Percentiles rank a stretch among this genome's conserved stretches.
Conservation (phyloP, 2,113 vertebrate species). For the Lampris incognitus region DNA sequence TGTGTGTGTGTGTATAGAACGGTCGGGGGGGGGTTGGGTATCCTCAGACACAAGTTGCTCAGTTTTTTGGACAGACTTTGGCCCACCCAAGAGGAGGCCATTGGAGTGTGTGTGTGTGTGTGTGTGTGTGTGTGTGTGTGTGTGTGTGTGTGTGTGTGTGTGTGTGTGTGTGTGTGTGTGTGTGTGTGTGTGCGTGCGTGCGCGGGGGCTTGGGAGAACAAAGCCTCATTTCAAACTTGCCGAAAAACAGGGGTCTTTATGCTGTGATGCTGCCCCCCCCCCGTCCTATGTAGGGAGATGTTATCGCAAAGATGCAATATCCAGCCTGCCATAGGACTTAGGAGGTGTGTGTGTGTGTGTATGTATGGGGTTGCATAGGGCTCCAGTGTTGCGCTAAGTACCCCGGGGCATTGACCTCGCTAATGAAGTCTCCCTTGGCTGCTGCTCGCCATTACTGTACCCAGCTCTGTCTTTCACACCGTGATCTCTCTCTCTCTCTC, state of each 20-base stretch:
- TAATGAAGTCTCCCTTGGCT: slow-evolving; percentile 80
- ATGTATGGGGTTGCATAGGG: slow-evolving; percentile 64
- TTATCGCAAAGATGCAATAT: slow-evolving; percentile 85
- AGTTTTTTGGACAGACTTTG: slow-evolving; percentile 80
- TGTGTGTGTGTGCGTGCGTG: slow-evolving; percentile 44
- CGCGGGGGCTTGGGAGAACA: slow-evolving; percentile 72
- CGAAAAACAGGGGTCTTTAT: slow-evolving; percentile 83
- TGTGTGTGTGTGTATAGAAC: slow-evolving; percentile 44
- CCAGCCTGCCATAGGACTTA: slow-evolving; percentile 73
- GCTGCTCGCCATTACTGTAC: slow-evolving; percentile 75
- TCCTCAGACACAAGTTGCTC: slow-evolving; percentile 79
- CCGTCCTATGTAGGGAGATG: slow-evolving; percentile 78
- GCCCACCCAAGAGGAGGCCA: slow-evolving; percentile 82
- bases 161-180: slow-evolving; percentile 64
- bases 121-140: slow-evolving; percentile 11
- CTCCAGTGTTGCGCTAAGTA: slow-evolving; percentile 81
- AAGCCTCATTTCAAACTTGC: slow-evolving; percentile 83
- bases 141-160: slow-evolving; percentile 1
- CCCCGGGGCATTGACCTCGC: slow-evolving; percentile 78
- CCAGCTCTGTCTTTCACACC: slow-evolving; percentile 74
- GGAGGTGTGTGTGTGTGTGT: slow-evolving; percentile 14
- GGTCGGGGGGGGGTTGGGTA: slow-evolving; percentile 47
- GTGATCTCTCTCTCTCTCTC: slow-evolving; percentile 65
- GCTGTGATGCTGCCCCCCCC: slow-evolving; percentile 76
- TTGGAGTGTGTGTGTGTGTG: slow-evolving; percentile 50